Conservation (phyloP, 2,113 vertebrate genomes). For the Phrynocephalus versicolor region DNA sequence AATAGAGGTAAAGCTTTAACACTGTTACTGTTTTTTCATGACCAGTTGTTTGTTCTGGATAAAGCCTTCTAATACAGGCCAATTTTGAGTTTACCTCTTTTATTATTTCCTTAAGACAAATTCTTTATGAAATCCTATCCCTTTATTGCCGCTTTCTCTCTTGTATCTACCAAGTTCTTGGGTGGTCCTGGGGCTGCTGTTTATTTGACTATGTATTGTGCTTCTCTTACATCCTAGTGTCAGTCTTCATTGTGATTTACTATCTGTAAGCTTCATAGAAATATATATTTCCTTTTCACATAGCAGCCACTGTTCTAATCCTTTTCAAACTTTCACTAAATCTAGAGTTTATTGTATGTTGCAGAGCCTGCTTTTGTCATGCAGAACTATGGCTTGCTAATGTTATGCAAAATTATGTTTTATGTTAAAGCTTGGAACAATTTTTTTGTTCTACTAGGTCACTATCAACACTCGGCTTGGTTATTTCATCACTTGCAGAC, state of each 20-base stretch:
- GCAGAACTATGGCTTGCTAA: neutral
- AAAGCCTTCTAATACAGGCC: slow-evolving; percentile 16
- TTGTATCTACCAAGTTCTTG: neutral
- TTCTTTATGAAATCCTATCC: neutral
- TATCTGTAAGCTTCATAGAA: fast-evolving
- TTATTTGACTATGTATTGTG: neutral
- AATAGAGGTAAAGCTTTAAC: neutral
- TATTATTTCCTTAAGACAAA: neutral
- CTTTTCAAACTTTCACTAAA: neutral
- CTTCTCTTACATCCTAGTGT: neutral
- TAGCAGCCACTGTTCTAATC: neutral
- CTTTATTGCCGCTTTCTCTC: slow-evolving; percentile 7
- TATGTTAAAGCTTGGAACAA: slow-evolving; percentile 20
- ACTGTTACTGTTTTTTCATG: neutral
- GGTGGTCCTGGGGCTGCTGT: neutral
- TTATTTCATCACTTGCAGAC: slow-evolving; percentile 97
- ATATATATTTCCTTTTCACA: neutral
- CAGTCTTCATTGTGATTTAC: slow-evolving; percentile 9
- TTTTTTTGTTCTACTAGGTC: slow-evolving; percentile 80
- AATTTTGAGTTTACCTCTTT: neutral
- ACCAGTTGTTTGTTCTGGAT: neutral
- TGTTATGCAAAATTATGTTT: slow-evolving; percentile 8
- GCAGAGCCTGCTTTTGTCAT: neutral
- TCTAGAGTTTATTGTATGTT: neutral
- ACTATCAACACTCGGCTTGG: slow-evolving; percentile 93